These are phyloP conservation scores for Pseudoatta argentina DNA, from an alignment of 1,140 invertebrate species.

Conservation along the genomic window DNA sequence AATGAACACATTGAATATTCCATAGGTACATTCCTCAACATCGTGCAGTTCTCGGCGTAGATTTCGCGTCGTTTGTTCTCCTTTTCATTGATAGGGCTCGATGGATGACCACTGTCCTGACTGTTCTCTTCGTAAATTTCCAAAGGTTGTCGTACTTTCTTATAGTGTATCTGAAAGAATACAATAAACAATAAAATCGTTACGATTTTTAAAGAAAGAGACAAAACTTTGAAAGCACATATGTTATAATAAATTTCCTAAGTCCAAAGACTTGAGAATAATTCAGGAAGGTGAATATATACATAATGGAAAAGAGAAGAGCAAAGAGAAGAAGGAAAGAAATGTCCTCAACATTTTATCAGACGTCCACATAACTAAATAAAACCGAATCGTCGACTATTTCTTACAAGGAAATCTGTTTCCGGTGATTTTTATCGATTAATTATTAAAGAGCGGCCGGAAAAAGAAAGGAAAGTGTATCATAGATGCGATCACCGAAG, in stretches of 20 bases:
- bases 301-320: not conserved
- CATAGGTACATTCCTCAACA: not conserved
- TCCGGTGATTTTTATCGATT: slow-evolving; percentile 45
- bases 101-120: slow-evolving; percentile 88
- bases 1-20: not conserved
- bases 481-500: not conserved
- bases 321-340: not conserved
- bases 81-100: slow-evolving; percentile 62
- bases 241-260: not conserved
- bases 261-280: not conserved
- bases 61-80: slow-evolving; percentile 74
- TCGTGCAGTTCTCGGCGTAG: slow-evolving; percentile 54
- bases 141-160: slow-evolving; percentile 77
- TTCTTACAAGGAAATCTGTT: not conserved
- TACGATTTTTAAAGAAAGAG: not conserved
- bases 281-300: not conserved
- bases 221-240: not conserved
- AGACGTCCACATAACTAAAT: not conserved
- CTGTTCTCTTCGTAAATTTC: slow-evolving; percentile 87
- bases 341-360: not conserved
- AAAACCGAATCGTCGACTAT: not conserved
- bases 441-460: not conserved
- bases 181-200: not conserved
- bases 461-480: not conserved
- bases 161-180: slow-evolving; percentile 21